These are phyloP conservation scores for Diachasma alloeum DNA, from an alignment of 1,140 invertebrate genomes.

Conservation along the genomic window DNA sequence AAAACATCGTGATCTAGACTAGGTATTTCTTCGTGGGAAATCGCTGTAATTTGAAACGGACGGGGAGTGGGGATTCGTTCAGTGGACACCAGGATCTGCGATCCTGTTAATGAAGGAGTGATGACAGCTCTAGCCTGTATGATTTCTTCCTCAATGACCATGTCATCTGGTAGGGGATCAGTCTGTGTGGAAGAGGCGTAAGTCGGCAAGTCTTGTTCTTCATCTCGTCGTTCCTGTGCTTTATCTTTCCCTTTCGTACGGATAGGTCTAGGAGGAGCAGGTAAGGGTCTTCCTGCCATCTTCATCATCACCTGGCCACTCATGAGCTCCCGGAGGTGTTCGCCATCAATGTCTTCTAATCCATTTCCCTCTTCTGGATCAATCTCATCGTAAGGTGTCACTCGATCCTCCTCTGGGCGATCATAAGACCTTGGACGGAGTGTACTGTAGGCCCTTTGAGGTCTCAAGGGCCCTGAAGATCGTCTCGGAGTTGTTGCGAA, in stretches of 20 bases:
- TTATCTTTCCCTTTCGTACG: conserved; percentile 57
- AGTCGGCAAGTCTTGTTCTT: conserved; percentile 45
- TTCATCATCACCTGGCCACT: conserved; percentile 78
- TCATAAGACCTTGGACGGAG: conserved; percentile 57
- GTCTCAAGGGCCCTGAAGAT: conserved; percentile 57
- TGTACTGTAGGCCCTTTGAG: conserved; percentile 74
- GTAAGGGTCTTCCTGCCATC: conserved; percentile 82
- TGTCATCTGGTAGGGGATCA: conserved; percentile 80
- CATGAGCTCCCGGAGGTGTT: conserved; percentile 69
- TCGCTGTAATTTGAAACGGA: neutral
- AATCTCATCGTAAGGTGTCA: conserved; percentile 69
- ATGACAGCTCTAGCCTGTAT: conserved; percentile 56
- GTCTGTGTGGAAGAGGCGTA: conserved; percentile 83
- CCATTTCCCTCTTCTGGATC: conserved; percentile 56
- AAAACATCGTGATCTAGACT: conserved; percentile 7
- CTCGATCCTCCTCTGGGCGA: conserved; percentile 13
- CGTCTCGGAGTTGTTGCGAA: conserved; percentile 57
- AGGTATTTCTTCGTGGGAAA: conserved; percentile 22
- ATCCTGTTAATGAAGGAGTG: conserved; percentile 54
- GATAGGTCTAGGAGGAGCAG: conserved; percentile 82
- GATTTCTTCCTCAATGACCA: conserved; percentile 71
- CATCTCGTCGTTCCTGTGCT: conserved; percentile 24
- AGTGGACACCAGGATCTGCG: conserved; percentile 58
- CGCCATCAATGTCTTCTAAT: conserved; percentile 40
- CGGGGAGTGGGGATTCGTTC: conserved; percentile 52